phyloP scores from a whole-genome alignment of 2,113 vertebrate species.

The Mixornis gularis region DNA sequence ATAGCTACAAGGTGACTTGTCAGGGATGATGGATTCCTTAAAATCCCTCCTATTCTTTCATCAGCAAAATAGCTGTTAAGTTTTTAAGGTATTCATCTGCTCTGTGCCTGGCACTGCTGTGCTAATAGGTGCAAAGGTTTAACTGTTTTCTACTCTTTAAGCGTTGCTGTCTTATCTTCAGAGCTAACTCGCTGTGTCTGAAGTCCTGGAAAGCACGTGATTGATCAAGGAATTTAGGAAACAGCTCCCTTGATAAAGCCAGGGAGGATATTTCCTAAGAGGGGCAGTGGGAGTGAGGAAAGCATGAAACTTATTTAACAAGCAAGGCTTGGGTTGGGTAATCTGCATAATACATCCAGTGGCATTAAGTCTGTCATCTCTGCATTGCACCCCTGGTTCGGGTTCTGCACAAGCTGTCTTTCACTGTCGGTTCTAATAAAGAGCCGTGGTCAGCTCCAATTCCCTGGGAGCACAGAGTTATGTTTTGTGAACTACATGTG shows the following conservation, averaged over 20 bases:
- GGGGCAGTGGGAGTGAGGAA: constrained; percentile 26
- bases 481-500: constrained; percentile 78
- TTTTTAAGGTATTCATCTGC: constrained; percentile 46
- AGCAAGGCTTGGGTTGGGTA: constrained; percentile 66
- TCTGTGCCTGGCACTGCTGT: not conserved
- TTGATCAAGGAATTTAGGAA: constrained; percentile 71
- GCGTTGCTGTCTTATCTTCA: constrained; percentile 59
- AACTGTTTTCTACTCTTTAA: constrained; percentile 59
- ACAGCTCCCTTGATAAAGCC: constrained; percentile 58
- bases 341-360: constrained; percentile 77
- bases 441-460: constrained; percentile 78
- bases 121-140: constrained; percentile 59
- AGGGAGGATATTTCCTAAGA: constrained; percentile 59
- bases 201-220: constrained; percentile 59
- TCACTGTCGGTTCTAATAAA: constrained; percentile 86
- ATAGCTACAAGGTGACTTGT: constrained; percentile 47
- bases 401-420: constrained; percentile 74
- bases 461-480: constrained; percentile 72
- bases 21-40: constrained; percentile 51
- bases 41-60: constrained; percentile 49
- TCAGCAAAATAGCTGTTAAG: constrained; percentile 45
- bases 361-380: constrained; percentile 72
- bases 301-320: constrained; percentile 71
- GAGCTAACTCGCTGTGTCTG: constrained; percentile 48
- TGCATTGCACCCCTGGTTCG: constrained; percentile 66